Percentiles rank a stretch among this genome's conserved stretches.
Conservation (phyloP, 1,140 invertebrate genomes). For the Pectinophora gossypiella region DNA sequence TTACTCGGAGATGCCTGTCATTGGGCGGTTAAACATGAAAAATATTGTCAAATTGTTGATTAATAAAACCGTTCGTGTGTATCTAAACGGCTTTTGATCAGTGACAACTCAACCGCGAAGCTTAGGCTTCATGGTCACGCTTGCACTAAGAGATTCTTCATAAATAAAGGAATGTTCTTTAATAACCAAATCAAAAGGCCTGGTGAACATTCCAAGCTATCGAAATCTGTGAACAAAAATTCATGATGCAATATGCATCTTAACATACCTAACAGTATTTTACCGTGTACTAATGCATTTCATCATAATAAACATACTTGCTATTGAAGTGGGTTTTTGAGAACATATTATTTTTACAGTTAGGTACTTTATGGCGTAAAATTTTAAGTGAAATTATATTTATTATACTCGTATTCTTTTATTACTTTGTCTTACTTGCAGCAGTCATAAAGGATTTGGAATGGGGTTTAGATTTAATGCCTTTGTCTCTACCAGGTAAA, state of each 20-base stretch:
- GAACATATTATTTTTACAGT: not conserved
- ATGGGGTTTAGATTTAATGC: no score
- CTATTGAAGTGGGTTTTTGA: not conserved
- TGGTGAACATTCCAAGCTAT: not conserved
- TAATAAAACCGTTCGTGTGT: slow-evolving; percentile 28
- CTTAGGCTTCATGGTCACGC: slow-evolving; percentile 24
- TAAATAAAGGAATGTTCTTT: not conserved
- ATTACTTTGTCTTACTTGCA: no score
- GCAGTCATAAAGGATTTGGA: no score
- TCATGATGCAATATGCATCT: not conserved
- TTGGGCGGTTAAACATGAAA: not conserved
- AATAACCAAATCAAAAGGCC: no score
- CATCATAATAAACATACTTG: not conserved
- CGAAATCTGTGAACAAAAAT: not conserved
- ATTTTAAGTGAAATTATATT: no score
- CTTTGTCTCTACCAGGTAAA: no score
- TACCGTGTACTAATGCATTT: not conserved
- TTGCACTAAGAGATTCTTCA: not conserved
- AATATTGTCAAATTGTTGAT: slow-evolving; percentile 14
- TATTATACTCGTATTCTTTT: no score
- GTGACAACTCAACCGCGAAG: slow-evolving; percentile 33
- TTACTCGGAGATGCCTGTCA: not conserved
- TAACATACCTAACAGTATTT: not conserved
- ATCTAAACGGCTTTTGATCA: slow-evolving; percentile 39
- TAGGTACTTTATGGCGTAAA: not conserved